Conservation (phyloP, 2,888 invertebrate genomes). For the Protonemura montana region DNA sequence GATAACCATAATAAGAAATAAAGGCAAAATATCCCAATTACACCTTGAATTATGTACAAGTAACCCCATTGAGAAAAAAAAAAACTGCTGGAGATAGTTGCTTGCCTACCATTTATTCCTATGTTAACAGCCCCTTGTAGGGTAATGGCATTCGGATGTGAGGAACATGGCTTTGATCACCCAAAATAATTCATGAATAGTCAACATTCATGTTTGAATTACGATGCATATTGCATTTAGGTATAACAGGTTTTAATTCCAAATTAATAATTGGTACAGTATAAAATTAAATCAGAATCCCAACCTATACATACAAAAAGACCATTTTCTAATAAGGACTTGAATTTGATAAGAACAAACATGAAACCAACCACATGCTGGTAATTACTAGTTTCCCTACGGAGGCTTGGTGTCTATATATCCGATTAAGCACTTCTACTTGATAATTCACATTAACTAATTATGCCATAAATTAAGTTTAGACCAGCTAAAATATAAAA, state of each 20-base stretch:
- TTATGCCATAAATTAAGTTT: background rate
- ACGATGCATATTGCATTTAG: background rate
- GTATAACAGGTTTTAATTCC: background rate
- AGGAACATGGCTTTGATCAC: background rate
- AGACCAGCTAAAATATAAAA: background rate
- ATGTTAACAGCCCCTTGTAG: background rate
- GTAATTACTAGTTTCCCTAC: constrained; percentile 1
- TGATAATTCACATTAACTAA: background rate
- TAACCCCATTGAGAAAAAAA: background rate
- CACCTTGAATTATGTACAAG: background rate
- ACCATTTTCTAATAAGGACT: background rate
- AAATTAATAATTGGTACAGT: background rate
- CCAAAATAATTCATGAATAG: background rate
- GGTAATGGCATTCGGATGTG: background rate
- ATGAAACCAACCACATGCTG: background rate
- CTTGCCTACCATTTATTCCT: background rate
- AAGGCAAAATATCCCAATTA: background rate
- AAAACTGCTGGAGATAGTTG: background rate
- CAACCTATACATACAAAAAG: background rate
- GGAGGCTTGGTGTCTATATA: background rate
- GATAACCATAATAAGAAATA: background rate
- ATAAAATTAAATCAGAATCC: background rate
- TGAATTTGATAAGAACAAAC: background rate
- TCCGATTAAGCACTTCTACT: background rate
- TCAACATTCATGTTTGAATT: background rate